Percentiles rank a stretch among this genome's conserved stretches.
These are phyloP conservation scores for Actenoides lindsayi DNA, from an alignment of 2,113 vertebrate genomes.

Conservation along the genomic window DNA sequence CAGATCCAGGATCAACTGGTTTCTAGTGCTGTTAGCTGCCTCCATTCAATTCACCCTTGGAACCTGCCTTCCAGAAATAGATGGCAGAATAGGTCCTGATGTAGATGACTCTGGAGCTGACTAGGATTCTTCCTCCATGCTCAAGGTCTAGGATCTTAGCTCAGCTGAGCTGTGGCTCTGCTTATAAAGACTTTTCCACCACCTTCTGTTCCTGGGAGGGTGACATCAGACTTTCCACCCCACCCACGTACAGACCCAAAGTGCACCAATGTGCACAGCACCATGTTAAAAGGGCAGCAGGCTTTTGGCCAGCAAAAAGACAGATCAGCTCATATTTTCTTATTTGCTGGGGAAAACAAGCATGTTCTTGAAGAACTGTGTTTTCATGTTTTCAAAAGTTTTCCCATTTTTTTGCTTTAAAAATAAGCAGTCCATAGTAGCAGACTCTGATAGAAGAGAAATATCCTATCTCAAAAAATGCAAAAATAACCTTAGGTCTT, in stretches of 20 bases:
- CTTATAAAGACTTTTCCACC: background rate
- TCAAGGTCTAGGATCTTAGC: background rate
- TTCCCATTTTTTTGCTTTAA: background rate
- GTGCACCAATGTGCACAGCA: accelerated
- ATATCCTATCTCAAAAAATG: background rate
- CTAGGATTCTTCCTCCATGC: background rate
- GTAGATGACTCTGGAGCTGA: background rate
- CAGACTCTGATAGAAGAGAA: background rate
- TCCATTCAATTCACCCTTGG: background rate
- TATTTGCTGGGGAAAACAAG: background rate
- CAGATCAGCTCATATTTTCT: background rate
- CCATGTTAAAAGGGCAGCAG: background rate
- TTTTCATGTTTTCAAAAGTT: slow-evolving; percentile 9
- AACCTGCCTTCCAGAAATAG: background rate
- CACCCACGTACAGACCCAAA: background rate
- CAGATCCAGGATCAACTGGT: accelerated
- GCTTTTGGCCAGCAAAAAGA: background rate
- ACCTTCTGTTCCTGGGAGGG: background rate
- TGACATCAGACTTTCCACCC: background rate
- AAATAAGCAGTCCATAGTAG: background rate
- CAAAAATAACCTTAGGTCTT: background rate
- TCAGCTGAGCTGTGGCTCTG: background rate
- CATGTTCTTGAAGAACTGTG: background rate
- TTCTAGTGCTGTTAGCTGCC: background rate
- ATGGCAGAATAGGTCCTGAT: background rate